Evolutionary conservation across 2,888 invertebrate species (phyloP).

Genomic region (Galerucella nymphaeae): DNA sequence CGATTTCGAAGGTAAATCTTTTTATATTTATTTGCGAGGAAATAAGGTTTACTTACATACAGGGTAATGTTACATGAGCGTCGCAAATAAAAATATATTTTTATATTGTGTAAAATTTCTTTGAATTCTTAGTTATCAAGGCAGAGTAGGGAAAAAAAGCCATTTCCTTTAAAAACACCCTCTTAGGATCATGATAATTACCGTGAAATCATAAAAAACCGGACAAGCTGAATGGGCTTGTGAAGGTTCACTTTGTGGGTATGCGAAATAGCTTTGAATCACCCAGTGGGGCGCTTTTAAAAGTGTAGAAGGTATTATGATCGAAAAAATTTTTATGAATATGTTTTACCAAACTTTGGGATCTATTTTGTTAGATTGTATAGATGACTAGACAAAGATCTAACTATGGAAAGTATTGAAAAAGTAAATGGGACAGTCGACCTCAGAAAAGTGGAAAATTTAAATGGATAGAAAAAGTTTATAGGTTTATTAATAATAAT

Average conservation of each 20-base stretch:
- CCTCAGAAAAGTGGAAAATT: too few relatives aligned
- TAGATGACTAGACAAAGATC: too few relatives aligned
- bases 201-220: neutral
- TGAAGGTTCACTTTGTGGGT: neutral
- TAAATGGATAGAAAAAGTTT: too few relatives aligned
- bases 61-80: neutral
- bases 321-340: too few relatives aligned
- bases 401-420: too few relatives aligned
- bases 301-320: too few relatives aligned
- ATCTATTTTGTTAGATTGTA: too few relatives aligned
- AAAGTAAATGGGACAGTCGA: too few relatives aligned
- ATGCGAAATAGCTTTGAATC: neutral
- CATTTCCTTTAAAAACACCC: neutral
- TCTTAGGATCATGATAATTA: neutral
- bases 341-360: too few relatives aligned
- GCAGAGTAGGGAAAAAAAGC: neutral
- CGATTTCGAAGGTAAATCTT: conserved; percentile 18
- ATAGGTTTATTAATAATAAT: too few relatives aligned
- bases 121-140: neutral
- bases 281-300: neutral
- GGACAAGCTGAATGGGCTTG: neutral
- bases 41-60: conserved; percentile 1
- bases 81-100: neutral
- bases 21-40: conserved; percentile 1
- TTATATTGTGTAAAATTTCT: too few relatives aligned